A percentile compares a stretch with the other conserved stretches of the same genome.
These are phyloP conservation scores for Pica pica DNA, from an alignment of 2,113 vertebrate genomes.

Conservation along the genomic window DNA sequence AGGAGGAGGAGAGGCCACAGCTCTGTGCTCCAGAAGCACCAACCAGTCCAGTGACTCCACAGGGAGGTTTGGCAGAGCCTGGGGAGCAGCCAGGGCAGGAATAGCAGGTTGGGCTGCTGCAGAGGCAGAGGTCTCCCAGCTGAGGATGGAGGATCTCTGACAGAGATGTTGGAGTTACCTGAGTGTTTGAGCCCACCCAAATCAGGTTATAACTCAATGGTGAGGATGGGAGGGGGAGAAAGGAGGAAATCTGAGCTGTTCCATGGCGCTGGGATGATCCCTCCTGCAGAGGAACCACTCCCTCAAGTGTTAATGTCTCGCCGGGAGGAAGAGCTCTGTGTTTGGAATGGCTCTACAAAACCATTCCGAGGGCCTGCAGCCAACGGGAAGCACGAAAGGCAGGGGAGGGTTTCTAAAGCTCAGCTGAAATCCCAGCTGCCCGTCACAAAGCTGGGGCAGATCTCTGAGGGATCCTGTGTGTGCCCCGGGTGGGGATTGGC, in stretches of 20 bases:
- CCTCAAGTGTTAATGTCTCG: slow-evolving; percentile 8
- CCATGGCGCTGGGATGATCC: neutral
- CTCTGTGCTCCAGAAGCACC: neutral
- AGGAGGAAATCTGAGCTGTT: neutral
- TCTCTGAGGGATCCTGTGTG: neutral
- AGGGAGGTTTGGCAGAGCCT: neutral
- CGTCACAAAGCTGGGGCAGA: neutral
- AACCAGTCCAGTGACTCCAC: neutral
- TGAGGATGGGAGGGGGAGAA: neutral
- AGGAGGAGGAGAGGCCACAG: neutral
- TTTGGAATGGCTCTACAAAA: neutral
- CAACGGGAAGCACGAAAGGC: neutral
- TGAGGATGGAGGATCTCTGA: neutral
- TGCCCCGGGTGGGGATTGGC: neutral
- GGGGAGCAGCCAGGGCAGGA: neutral
- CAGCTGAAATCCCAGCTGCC: neutral
- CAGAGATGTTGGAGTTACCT: neutral
- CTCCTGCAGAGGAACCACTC: neutral
- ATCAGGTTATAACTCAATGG: rapidly evolving
- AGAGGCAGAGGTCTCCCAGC: neutral
- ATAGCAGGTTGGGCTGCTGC: neutral
- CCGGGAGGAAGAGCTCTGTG: neutral
- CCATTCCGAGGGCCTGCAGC: neutral
- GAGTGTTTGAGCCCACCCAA: neutral
- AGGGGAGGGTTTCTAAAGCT: neutral